These are phyloP conservation scores for Leptopilina syphax DNA, from an alignment of 2,888 invertebrate genomes.

Conservation along the genomic window DNA sequence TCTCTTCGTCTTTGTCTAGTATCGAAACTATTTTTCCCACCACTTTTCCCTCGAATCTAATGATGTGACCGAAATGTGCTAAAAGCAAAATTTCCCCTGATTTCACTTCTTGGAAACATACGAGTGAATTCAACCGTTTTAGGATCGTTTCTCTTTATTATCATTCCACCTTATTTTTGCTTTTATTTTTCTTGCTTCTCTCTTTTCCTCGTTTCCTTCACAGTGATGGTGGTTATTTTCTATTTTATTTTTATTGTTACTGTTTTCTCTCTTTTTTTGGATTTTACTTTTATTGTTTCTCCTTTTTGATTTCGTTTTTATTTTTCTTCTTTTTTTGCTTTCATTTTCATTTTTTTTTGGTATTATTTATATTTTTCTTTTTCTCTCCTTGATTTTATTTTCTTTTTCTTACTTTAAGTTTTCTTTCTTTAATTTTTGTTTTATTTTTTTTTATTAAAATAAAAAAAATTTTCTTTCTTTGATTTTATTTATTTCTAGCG, in stretches of 20 bases:
- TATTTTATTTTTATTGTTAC: no score
- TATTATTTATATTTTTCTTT: no score
- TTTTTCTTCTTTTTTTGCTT: no score
- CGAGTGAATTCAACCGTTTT: conserved; percentile 12
- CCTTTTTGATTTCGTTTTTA: no score
- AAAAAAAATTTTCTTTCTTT: not conserved
- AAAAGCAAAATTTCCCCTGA: conserved; percentile 2
- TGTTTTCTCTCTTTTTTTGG: no score
- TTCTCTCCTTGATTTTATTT: no score
- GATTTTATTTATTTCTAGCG: no score
- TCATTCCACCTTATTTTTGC: not conserved
- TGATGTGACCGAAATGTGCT: conserved; percentile 17
- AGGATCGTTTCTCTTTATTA: not conserved
- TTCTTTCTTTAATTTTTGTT: not conserved
- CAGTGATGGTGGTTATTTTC: no score
- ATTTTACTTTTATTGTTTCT: no score
- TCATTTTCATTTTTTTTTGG: no score
- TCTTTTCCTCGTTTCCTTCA: no score
- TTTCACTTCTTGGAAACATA: conserved; percentile 14
- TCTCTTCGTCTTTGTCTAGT: conserved; percentile 40
- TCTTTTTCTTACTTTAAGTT: no score
- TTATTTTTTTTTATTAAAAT: not conserved
- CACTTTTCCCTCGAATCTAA: conserved; percentile 42
- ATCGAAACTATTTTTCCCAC: not conserved
- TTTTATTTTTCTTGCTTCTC: not conserved